Percentiles rank a stretch among this genome's conserved stretches.
phyloP scores from a whole-genome alignment of 2,113 vertebrate genomes.

The Terrapene triunguis region DNA sequence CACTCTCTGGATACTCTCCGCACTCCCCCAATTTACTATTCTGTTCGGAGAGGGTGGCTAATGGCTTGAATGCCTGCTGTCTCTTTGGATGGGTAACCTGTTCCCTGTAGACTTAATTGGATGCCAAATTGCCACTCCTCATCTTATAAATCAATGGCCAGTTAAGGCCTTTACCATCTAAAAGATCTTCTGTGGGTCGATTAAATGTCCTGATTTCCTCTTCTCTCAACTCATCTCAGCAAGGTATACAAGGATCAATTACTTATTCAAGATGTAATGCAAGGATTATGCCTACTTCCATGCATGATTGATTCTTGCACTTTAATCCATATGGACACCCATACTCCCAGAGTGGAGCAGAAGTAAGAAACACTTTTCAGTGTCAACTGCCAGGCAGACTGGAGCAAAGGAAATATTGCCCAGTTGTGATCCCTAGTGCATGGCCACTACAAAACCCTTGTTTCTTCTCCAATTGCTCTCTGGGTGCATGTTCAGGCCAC shows the following conservation, averaged over 20 bases:
- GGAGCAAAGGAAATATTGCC: neutral
- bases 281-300: neutral
- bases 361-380: neutral
- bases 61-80: neutral
- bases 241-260: neutral
- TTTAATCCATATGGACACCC: too few species aligned
- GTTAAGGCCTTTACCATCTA: neutral
- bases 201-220: neutral
- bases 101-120: neutral
- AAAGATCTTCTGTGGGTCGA: neutral
- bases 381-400: neutral
- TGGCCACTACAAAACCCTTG: neutral
- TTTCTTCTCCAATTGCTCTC: neutral
- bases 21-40: neutral
- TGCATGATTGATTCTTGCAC: neutral
- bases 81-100: neutral
- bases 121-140: neutral
- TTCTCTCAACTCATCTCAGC: rapidly evolving
- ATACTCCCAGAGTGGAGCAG: neutral
- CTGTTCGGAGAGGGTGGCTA: neutral
- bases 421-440: neutral
- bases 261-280: neutral
- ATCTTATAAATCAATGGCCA: neutral
- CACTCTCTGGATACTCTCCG: neutral
- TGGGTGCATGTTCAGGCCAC: neutral